phyloP scores from a whole-genome alignment of 2,797 vertebrate species.

The Pteronotus mesoamericanus region DNA sequence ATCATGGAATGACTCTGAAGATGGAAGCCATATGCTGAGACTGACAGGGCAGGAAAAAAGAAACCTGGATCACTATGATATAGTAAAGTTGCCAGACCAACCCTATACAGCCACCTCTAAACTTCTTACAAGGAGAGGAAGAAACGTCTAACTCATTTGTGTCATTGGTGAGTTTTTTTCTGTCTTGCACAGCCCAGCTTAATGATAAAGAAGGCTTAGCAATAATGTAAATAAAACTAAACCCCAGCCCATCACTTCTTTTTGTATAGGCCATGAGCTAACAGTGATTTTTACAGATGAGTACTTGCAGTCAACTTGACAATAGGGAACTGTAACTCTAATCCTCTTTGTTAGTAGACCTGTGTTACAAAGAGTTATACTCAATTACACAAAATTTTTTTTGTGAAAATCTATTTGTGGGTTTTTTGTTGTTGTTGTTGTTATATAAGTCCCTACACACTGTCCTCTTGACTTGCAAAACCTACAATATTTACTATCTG shows the following conservation, averaged over 20 bases:
- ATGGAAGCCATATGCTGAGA: neutral
- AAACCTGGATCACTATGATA: neutral
- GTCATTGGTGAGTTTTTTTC: neutral
- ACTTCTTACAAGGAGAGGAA: neutral
- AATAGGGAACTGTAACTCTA: neutral
- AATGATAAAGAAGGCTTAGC: neutral
- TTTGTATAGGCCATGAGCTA: neutral
- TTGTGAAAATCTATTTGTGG: neutral
- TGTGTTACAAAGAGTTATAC: neutral
- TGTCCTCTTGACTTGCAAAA: neutral
- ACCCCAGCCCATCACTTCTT: neutral
- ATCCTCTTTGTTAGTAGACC: neutral
- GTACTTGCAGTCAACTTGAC: neutral
- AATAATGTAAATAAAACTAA: neutral
- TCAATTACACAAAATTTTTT: neutral
- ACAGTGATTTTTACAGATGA: slow-evolving; percentile 13
- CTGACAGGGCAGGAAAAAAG: neutral
- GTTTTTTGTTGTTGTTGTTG: too few relatives aligned
- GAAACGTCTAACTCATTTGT: neutral
- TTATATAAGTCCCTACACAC: neutral
- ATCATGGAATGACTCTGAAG: neutral
- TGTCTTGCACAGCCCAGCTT: neutral
- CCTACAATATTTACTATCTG: neutral
- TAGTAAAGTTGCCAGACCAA: neutral
- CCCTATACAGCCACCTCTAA: neutral